Base-by-base conservation (phyloP, 2,113 vertebrate genomes). In the Erythrolamprus reginae region DNA sequence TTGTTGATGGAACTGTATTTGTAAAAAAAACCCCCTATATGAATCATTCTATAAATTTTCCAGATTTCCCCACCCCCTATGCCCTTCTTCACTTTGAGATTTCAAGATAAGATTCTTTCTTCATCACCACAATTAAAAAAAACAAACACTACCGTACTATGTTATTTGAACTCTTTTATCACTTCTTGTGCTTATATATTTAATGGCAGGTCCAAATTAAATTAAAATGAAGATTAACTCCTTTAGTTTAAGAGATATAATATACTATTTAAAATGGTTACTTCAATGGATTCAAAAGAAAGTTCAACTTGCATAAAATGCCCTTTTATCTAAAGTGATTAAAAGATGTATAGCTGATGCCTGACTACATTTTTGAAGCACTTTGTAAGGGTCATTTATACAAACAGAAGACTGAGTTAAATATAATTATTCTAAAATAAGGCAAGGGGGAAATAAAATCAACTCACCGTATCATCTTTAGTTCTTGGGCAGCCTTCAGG, bases 401-500 rank as follows among this genome's bases (percentile, higher is more conserved):
- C 3, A 50, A 48, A 26, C 5, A 82, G 23, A 47, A 45, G 15
- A 28, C 0, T n/a, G 0, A 85, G 55, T 5, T 48, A 92, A 45
- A 77, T 23, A 51, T 3, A 90, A 48, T 1, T 7, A 45, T 45
- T 56, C 70, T 50, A 48, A 65, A 21, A 23, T 13, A 55, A 90
- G 51, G 56, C 58, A 85, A 90, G 26, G 4, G 1, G 4, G 1
- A 93, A 91, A 92, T 95, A 23, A 23, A 90, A 88, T 89, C 33
- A 95, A 97, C 96, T 97, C 97, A 99, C 99, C 99, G 97, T 94
- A 99, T 98, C 97, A 99, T 97, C 96, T 99, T 99, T 90, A 99
- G 97, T 94, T 99, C 99, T 95, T 99, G 99, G 77, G 99, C 99
- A 96, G 99, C 99, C 97, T 99, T 99, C 95, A 99, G 96, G 96